A percentile compares a stretch with the other conserved stretches of the same genome.
Conservation (phyloP, 1,140 invertebrate species). For the Cydia fagiglandana region DNA sequence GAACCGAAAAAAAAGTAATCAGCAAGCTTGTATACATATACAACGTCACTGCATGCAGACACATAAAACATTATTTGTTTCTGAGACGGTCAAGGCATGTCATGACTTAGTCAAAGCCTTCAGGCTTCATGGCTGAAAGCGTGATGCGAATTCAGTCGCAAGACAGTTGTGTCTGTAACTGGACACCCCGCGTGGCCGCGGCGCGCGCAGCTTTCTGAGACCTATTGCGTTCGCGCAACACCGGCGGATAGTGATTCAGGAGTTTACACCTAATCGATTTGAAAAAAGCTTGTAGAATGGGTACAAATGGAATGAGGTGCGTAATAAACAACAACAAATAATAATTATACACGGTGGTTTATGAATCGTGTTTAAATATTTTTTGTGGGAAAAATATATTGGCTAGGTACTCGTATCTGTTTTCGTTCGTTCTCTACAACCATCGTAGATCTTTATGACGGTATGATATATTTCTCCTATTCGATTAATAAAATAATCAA, state of each 20-base stretch:
- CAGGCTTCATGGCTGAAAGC: constrained; percentile 25
- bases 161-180: constrained; percentile 19
- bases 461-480: no score
- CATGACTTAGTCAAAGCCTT: constrained; percentile 19
- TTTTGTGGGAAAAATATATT: not conserved
- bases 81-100: constrained; percentile 4
- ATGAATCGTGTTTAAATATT: not conserved
- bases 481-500: no score
- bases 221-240: not conserved
- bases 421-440: no score
- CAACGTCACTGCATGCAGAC: not conserved
- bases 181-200: not conserved
- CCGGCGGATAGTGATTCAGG: not conserved
- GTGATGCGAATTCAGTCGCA: constrained; percentile 16
- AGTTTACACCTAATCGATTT: not conserved
- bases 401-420: no score
- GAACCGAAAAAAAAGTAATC: no score
- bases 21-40: no score
- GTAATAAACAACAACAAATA: not conserved
- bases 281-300: not conserved
- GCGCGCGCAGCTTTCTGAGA: constrained; percentile 21
- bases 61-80: constrained; percentile 13
- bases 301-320: not conserved
- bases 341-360: not conserved
- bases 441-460: no score